Conservation (phyloP, 2,113 vertebrate species). For the Polyodon spathula region DNA sequence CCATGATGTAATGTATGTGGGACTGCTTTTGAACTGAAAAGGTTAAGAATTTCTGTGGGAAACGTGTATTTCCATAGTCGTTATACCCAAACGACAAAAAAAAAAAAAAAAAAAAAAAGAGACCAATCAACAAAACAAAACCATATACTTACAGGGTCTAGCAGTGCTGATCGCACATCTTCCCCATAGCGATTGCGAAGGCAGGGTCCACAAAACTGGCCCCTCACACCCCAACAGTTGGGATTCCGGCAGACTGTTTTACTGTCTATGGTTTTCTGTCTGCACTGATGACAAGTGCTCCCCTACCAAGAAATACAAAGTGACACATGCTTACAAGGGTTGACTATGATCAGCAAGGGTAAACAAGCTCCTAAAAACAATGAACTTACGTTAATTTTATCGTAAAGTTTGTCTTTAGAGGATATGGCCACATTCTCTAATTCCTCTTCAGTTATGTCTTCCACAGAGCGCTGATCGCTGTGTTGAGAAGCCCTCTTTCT, state of each 20-base stretch:
- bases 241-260: conserved; percentile 84
- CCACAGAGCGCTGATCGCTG: conserved; percentile 54
- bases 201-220: conserved; percentile 91
- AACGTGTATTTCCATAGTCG: too few species aligned
- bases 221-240: conserved; percentile 72
- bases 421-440: conserved; percentile 78
- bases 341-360: background rate
- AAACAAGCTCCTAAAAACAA: background rate
- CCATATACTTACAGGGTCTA: conserved; percentile 71
- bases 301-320: conserved; percentile 51
- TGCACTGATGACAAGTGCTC: conserved; percentile 92
- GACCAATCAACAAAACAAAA: background rate
- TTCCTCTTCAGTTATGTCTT: conserved; percentile 84
- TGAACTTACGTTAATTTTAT: conserved; percentile 75
- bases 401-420: conserved; percentile 86
- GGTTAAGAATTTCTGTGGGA: too few species aligned
- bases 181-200: conserved; percentile 91
- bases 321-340: background rate
- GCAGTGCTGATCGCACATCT: conserved; percentile 73
- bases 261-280: conserved; percentile 91
- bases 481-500: conserved; percentile 44
- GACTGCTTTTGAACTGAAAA: too few species aligned
- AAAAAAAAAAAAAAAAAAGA: too few species aligned
- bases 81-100: background rate
- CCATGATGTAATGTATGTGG: too few species aligned